Base-by-base conservation (phyloP, 2,797 vertebrate genomes). In the Fundulus diaphanus region DNA sequence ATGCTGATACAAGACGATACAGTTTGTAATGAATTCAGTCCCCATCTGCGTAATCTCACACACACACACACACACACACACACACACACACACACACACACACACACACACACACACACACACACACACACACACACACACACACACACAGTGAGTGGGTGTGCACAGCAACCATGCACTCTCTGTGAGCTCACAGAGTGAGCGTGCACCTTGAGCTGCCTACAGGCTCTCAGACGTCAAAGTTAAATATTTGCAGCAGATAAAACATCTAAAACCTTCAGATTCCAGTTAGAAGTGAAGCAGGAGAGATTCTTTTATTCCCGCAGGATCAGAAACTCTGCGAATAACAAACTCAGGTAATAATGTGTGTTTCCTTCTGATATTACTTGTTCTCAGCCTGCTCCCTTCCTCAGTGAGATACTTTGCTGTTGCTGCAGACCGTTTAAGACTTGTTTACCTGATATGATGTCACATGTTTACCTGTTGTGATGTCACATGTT, bases 181-280 rank as follows among this genome's bases (percentile, higher is more conserved):
- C 8, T n/a, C n/a, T n/a, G n/a, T 54, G 24, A 27, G 52, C n/a
- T 5, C 16, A 15, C 44, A 46, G 3, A 5, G 27, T 16, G 12
- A 16, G 54, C 5, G 5, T 57, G 5, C 76, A 66, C 77, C 68
- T 46, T 75, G 80, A 82, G 84, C 71, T 76, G 81, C 82, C 82
- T 83, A 77, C 51, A 73, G 81, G 85, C 72, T 72, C 31, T 66
- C 69, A 80, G 37, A 27, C 52, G 51, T 82, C 70, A 54, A 40
- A 67, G 66, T 67, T 56, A 69, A 80, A 77, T 68, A 49, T 80
- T 80, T 61, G 70, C 72, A 67, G 67, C 81, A 80, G 65, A 80
- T 73, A 70, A 76, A 75, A 76, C 76, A 74, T 83, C 65, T 68
- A 27, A 24, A 35, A 44, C 40, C 27, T 68, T 46, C 59, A 61